Evolutionary conservation across 2,888 invertebrate genomes (phyloP).

Genomic region (Spisula solida): DNA sequence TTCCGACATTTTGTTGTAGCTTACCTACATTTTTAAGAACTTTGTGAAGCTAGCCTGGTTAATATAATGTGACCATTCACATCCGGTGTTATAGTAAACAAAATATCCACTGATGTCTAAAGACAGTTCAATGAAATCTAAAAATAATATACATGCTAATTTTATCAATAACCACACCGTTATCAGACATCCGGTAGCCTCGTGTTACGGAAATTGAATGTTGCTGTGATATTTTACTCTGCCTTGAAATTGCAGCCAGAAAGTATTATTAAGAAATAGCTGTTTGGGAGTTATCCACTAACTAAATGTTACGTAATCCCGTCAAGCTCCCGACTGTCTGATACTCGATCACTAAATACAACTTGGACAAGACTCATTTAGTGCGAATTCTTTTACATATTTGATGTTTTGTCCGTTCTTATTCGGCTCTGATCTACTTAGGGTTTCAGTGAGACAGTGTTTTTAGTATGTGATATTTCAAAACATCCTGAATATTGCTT

Average conservation of each 20-base stretch:
- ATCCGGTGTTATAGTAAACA: too few relatives aligned
- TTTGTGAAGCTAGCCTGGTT: too few relatives aligned
- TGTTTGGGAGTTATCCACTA: neutral
- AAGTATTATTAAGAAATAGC: neutral
- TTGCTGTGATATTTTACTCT: constrained; percentile 12
- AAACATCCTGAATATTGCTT: too few relatives aligned
- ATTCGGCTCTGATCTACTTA: too few relatives aligned
- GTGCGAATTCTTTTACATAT: too few relatives aligned
- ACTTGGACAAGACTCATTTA: too few relatives aligned
- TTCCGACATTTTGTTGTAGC: too few relatives aligned
- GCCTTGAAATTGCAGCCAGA: neutral
- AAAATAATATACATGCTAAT: constrained; percentile 11
- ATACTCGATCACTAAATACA: neutral
- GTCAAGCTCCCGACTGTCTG: neutral
- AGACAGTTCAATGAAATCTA: constrained; percentile 5
- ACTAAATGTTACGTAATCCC: neutral
- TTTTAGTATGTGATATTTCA: too few relatives aligned
- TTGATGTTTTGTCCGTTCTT: too few relatives aligned
- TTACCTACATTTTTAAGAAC: too few relatives aligned
- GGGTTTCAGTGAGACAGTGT: too few relatives aligned
- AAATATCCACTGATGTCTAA: neutral
- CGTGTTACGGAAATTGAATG: neutral
- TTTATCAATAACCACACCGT: neutral
- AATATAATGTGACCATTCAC: too few relatives aligned
- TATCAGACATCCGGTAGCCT: neutral